Conservation (phyloP, 2,888 invertebrate genomes). For the Calameuta pallipes region DNA sequence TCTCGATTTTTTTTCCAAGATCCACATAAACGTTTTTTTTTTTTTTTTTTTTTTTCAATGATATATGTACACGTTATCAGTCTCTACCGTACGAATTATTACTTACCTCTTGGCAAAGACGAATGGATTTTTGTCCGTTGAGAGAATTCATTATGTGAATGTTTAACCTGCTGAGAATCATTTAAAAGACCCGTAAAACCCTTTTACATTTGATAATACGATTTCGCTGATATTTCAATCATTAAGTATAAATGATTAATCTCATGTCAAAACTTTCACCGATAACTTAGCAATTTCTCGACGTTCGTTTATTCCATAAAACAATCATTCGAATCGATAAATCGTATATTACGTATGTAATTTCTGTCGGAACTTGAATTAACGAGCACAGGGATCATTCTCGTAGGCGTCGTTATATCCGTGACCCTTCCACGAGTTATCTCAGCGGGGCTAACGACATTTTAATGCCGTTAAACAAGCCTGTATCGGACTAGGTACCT, state of each 20-base stretch:
- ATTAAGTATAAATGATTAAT: background rate
- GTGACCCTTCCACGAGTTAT: background rate
- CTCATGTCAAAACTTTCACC: background rate
- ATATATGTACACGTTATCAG: background rate
- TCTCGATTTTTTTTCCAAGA: background rate
- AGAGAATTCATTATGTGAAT: background rate
- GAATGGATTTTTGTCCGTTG: background rate
- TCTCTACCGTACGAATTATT: background rate
- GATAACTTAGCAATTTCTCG: slow-evolving; percentile 15
- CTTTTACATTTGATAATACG: background rate
- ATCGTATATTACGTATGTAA: background rate
- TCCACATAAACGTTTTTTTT: background rate
- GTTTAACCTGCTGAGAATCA: background rate
- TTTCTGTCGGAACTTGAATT: background rate
- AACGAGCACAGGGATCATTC: background rate
- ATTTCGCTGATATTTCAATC: background rate
- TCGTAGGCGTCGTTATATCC: background rate
- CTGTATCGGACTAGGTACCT: background rate
- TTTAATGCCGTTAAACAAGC: background rate
- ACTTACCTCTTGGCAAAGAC: background rate
- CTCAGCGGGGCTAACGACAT: background rate
- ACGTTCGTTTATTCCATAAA: background rate
- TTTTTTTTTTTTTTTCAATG: background rate
- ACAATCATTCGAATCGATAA: background rate
- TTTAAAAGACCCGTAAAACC: background rate